Conservation (phyloP, 2,888 invertebrate genomes). For the Orthosia gracilis region DNA sequence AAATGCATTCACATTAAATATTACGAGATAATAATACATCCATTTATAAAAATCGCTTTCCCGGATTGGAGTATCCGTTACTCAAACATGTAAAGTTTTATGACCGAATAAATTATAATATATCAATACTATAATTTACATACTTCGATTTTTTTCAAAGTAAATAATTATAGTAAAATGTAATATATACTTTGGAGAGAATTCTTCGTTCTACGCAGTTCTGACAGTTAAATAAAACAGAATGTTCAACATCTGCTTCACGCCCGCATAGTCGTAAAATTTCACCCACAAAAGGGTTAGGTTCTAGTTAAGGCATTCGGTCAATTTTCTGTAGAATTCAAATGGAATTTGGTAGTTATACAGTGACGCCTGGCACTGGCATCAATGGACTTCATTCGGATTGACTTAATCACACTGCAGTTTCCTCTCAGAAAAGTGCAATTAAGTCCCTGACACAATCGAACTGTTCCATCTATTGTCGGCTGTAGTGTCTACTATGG, state of each 20-base stretch:
- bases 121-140: neutral
- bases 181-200: slow-evolving; percentile 12
- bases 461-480: slow-evolving; percentile 28
- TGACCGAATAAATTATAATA: neutral
- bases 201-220: neutral
- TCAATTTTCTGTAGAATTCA: slow-evolving; percentile 42
- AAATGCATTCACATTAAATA: neutral
- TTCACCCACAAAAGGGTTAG: slow-evolving; percentile 43
- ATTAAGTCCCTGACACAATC: slow-evolving; percentile 36
- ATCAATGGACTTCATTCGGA: slow-evolving; percentile 21
- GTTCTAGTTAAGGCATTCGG: slow-evolving; percentile 34
- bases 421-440: slow-evolving; percentile 44
- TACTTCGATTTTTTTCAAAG: neutral
- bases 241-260: slow-evolving; percentile 48
- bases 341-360: slow-evolving; percentile 40
- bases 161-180: neutral
- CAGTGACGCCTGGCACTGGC: slow-evolving; percentile 2
- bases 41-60: neutral
- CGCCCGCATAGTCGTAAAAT: slow-evolving; percentile 45
- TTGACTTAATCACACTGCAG: slow-evolving; percentile 45
- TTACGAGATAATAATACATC: neutral
- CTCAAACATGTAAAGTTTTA: neutral
- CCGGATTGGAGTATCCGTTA: neutral
- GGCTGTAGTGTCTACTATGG: neutral
- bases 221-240: slow-evolving; percentile 40